Conservation (phyloP, 2,888 invertebrate species). For the Anaspis maculata region DNA sequence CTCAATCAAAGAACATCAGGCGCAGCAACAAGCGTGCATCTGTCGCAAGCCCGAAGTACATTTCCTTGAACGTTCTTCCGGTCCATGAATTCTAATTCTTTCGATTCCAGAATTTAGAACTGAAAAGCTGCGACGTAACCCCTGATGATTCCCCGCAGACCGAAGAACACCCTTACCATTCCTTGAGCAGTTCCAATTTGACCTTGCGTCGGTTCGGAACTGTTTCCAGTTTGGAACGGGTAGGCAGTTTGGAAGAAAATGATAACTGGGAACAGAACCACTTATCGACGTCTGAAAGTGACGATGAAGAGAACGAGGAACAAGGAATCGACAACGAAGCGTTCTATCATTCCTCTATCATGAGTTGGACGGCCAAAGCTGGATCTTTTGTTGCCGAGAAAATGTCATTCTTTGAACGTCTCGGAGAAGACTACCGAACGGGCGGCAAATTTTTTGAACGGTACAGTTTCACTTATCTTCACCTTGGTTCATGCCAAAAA, state of each 20-base stretch:
- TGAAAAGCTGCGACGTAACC: conserved; percentile 57
- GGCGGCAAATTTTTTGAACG: conserved; percentile 41
- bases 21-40: conserved; percentile 13
- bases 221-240: conserved; percentile 62
- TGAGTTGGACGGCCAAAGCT: conserved; percentile 72
- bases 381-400: conserved; percentile 77
- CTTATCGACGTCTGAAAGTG: conserved; percentile 21
- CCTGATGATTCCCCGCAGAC: conserved; percentile 62
- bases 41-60: conserved; percentile 19
- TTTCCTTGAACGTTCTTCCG: too few species aligned
- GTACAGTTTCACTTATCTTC: too few species aligned
- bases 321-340: conserved; percentile 38
- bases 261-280: conserved; percentile 44
- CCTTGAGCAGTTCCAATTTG: conserved; percentile 52
- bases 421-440: conserved; percentile 45
- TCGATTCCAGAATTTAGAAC: too few species aligned
- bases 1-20: conserved; percentile 8
- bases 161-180: conserved; percentile 67
- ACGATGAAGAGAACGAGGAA: conserved; percentile 19
- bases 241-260: conserved; percentile 50
- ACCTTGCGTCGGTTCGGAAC: conserved; percentile 55
- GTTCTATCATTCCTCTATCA: conserved; percentile 35
- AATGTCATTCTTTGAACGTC: conserved; percentile 62
- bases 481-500: too few species aligned
- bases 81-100: too few species aligned